Conservation (phyloP, 2,113 vertebrate species). For the Zosterops japonicus region DNA sequence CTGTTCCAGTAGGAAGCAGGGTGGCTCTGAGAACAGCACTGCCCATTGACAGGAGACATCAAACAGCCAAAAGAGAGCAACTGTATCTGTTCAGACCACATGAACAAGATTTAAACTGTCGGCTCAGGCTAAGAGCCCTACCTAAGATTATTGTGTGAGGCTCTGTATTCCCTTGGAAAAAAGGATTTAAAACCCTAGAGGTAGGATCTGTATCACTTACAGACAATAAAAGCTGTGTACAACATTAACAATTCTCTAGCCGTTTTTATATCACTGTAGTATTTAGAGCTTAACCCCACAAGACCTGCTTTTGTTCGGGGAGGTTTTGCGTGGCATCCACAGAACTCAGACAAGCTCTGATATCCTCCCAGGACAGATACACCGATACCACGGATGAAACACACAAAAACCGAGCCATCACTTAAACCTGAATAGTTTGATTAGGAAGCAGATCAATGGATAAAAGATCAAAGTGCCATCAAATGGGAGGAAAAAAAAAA, state of each 20-base stretch:
- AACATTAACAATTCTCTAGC: not conserved
- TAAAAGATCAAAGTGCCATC: not conserved
- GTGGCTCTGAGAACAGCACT: not conserved
- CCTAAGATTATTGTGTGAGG: not conserved
- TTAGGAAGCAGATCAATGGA: conserved; percentile 8
- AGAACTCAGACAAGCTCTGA: not conserved
- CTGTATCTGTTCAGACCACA: not conserved
- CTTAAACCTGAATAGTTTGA: not conserved
- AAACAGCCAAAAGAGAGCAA: not conserved
- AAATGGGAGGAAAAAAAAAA: not conserved
- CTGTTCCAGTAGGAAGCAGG: not conserved
- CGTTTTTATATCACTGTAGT: not conserved
- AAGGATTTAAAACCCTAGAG: not conserved
- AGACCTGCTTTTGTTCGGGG: not conserved
- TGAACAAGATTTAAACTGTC: not conserved
- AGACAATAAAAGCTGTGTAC: not conserved
- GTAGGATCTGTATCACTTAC: not conserved
- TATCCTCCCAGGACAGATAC: not conserved
- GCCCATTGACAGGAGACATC: not conserved
- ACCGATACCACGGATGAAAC: not conserved
- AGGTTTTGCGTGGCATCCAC: not conserved
- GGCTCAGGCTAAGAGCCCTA: not conserved
- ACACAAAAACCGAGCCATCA: not conserved
- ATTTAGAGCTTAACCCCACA: not conserved
- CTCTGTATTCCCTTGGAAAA: not conserved